Base-by-base conservation (phyloP, 2,797 vertebrate species). In the Adelosebastes latens region DNA sequence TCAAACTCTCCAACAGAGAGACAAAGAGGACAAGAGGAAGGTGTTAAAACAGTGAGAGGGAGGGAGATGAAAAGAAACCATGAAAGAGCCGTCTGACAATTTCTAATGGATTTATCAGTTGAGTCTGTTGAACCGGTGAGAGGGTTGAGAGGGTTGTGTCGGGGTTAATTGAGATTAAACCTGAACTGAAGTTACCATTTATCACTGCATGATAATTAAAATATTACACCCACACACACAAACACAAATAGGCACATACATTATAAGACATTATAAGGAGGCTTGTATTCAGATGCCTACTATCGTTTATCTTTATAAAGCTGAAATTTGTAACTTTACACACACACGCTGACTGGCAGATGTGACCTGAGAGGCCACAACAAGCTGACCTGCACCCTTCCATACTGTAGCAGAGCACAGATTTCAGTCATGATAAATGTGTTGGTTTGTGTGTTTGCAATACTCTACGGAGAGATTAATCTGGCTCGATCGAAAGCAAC, bases 91-190 rank as follows among this genome's bases (percentile, higher is more conserved):
- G 27, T 84, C 25, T 70, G 25, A 32, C 5, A 31, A 1, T 74
- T 55, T 56, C 39, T 52, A 46, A 55, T 31, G 34, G 36, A 65
- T 61, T 65, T 68, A 85, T 87, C 20, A 29, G 13, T 80, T 72
- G 29, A 72, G 36, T 53, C 32, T 64, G 49, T 36, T 77, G 63
- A 81, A 86, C 58, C 1, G 14, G 36, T 31, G 60, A 65, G 56
- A 74, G 65, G 64, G 67, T 55, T 56, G 34, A 31, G 36, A 5
- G 55, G 58, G 13, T 73, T 66, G 24, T 1, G 9, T 46, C 13
- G 22, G 24, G 77, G 72, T 85, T 82, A 87, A 88, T 36, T 39
- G 49, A 80, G 36, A 82, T 82, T 80, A 66, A 77, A 63, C 49
- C 39, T 32, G 22, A 64, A 71, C 61, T 66, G 31, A 65, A 62